Evolutionary conservation across 2,113 vertebrate genomes (phyloP).

Genomic region (Epinephelus cyanopodus): DNA sequence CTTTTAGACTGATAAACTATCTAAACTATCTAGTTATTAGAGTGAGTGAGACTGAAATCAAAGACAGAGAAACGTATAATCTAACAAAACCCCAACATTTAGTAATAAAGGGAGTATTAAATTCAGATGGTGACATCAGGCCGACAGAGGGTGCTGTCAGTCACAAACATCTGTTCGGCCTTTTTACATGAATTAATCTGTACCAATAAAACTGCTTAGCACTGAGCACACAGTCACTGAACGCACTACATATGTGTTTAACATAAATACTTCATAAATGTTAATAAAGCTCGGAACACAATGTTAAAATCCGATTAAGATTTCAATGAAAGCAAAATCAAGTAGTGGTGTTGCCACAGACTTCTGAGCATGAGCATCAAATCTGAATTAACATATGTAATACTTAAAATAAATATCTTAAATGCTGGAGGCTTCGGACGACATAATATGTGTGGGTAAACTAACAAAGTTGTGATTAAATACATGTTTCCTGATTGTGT

Average conservation of each 20-base stretch:
- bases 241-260: not conserved
- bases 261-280: not conserved
- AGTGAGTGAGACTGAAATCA: not conserved
- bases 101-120: not conserved
- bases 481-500: no score
- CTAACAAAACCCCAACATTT: not conserved
- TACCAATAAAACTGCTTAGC: no score
- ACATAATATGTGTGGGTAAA: no score
- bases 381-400: not conserved
- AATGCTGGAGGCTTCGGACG: not conserved
- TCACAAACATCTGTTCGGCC: not conserved
- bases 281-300: not conserved
- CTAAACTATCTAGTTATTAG: not conserved
- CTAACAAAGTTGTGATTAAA: no score
- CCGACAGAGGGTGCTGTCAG: conserved; percentile 27
- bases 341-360: not conserved
- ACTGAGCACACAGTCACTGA: not conserved
- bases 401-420: not conserved
- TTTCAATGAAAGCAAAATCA: not conserved
- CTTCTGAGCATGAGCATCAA: not conserved
- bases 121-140: conserved; percentile 10
- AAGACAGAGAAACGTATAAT: not conserved
- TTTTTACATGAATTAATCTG: not conserved
- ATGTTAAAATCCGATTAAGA: not conserved
- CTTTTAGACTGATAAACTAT: not conserved